These are phyloP conservation scores for Carpatolechia fugitivella DNA, from an alignment of 2,888 invertebrate genomes.

Conservation along the genomic window DNA sequence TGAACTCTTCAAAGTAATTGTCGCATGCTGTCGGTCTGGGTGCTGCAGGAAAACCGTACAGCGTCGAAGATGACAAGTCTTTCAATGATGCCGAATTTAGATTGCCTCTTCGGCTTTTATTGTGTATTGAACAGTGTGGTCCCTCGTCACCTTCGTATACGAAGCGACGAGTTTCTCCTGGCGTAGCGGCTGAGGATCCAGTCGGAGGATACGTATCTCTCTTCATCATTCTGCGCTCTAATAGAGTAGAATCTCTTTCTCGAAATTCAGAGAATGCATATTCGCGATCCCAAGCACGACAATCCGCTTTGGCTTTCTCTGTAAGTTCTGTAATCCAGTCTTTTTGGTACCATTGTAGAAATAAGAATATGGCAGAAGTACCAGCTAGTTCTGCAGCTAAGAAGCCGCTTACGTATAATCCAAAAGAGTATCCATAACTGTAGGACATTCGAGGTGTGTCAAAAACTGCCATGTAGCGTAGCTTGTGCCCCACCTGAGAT, in stretches of 20 bases:
- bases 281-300: conserved; percentile 73
- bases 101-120: conserved; percentile 69
- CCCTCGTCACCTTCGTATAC: conserved; percentile 81
- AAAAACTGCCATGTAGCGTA: conserved; percentile 87
- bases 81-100: conserved; percentile 79
- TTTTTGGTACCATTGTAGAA: conserved; percentile 88
- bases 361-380: conserved; percentile 91
- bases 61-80: conserved; percentile 76
- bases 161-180: conserved; percentile 79
- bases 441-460: conserved; percentile 90
- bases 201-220: conserved; percentile 68
- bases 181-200: conserved; percentile 68
- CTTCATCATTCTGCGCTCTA: conserved; percentile 71
- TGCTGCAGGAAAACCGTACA: conserved; percentile 83
- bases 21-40: conserved; percentile 82
- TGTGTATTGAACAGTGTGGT: conserved; percentile 78
- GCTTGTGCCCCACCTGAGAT: conserved; percentile 92
- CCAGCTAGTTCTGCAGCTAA: conserved; percentile 91
- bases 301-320: conserved; percentile 71
- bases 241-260: conserved; percentile 63
- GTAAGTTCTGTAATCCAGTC: conserved; percentile 79
- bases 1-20: conserved; percentile 77
- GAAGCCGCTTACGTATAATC: conserved; percentile 91
- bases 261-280: conserved; percentile 72
- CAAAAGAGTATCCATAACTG: conserved; percentile 92